These are phyloP conservation scores for Enteromius afrohamiltoni DNA, from an alignment of 2,797 vertebrate species.

Conservation along the genomic window DNA sequence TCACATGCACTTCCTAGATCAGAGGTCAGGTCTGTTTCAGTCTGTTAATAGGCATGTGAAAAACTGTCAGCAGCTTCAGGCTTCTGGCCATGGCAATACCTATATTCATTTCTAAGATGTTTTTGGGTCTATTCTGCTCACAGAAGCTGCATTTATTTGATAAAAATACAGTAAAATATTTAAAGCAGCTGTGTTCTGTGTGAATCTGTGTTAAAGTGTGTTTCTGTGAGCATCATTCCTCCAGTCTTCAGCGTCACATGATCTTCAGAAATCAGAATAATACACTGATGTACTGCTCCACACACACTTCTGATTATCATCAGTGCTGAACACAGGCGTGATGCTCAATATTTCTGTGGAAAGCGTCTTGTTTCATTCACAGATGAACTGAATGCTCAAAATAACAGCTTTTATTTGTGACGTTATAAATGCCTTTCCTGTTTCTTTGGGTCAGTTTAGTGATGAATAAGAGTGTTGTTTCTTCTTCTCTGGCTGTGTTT, in stretches of 20 bases:
- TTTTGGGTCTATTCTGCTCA: not conserved
- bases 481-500: not conserved
- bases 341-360: not conserved
- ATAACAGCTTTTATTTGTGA: not conserved
- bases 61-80: not conserved
- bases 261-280: not conserved
- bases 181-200: not conserved
- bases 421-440: not conserved
- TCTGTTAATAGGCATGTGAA: conserved; percentile 1
- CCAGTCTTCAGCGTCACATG: not conserved
- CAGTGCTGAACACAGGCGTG: not conserved
- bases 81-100: not conserved
- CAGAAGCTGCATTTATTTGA: not conserved
- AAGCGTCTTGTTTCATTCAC: not conserved
- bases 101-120: not conserved
- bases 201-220: not conserved
- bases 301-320: not conserved
- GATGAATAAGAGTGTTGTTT: too few relatives aligned
- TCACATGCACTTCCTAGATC: conserved; percentile 19
- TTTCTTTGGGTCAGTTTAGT: not conserved
- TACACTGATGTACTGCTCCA: too few relatives aligned
- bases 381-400: not conserved
- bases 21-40: conserved; percentile 23
- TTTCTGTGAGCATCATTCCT: too few relatives aligned
- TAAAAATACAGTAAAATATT: not conserved